A percentile compares a stretch with the other conserved stretches of the same genome.
Evolutionary conservation across 2,888 invertebrate genomes (phyloP).

Genomic region (Morpho helenor): DNA sequence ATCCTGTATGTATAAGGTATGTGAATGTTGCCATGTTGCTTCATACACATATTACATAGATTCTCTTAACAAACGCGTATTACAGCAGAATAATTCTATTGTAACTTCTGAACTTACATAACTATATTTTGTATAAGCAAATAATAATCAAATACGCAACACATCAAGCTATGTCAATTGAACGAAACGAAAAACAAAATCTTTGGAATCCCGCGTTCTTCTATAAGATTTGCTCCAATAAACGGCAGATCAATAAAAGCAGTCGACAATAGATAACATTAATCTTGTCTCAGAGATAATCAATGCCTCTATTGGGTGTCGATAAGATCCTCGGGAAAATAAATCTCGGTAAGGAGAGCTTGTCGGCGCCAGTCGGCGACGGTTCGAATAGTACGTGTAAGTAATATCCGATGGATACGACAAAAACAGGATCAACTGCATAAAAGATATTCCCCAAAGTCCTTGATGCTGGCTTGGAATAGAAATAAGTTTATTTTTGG

Average conservation of each 20-base stretch:
- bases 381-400: slow-evolving; percentile 16
- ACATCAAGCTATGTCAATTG: background rate
- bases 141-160: background rate
- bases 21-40: no score
- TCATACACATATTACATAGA: no score
- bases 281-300: slow-evolving; percentile 55
- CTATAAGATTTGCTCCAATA: slow-evolving; percentile 1
- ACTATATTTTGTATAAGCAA: no score
- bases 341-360: slow-evolving; percentile 23
- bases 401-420: slow-evolving; percentile 21
- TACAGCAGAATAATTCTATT: no score
- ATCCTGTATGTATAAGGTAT: no score
- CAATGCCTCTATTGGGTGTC: slow-evolving; percentile 30
- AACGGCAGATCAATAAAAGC: slow-evolving; percentile 18
- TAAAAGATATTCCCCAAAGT: slow-evolving; percentile 11
- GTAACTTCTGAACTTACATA: no score
- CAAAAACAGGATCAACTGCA: slow-evolving; percentile 23
- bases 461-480: slow-evolving; percentile 1
- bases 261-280: slow-evolving; percentile 37
- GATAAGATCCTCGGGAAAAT: slow-evolving; percentile 28
- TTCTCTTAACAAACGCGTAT: no score
- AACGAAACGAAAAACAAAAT: background rate
- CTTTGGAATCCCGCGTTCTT: background rate
- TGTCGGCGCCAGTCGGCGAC: slow-evolving; percentile 28
- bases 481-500: background rate